Conservation (phyloP, 2,888 invertebrate genomes). For the Drosophila mayaguana region DNA sequence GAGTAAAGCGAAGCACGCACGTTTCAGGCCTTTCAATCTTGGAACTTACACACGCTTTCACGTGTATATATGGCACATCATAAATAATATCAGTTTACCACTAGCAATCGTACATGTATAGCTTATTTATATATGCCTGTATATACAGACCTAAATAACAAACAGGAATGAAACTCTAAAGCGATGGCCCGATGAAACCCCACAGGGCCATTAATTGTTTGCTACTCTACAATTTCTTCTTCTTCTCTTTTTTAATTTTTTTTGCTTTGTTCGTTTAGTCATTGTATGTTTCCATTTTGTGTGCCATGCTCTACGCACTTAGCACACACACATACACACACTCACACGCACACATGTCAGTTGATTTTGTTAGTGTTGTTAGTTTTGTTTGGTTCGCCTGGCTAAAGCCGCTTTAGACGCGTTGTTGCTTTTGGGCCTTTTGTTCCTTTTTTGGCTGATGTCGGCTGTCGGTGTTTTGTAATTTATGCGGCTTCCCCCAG, state of each 20-base stretch:
- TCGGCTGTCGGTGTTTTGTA: conserved; percentile 67
- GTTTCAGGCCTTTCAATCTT: neutral
- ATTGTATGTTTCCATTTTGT: conserved; percentile 49
- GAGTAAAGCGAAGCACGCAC: neutral
- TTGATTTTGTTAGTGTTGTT: conserved; percentile 44
- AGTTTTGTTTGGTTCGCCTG: conserved; percentile 65
- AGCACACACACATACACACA: conserved; percentile 30
- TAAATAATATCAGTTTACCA: conserved; percentile 24
- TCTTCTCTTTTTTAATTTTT: neutral
- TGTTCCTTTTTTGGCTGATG: conserved; percentile 58
- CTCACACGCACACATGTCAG: conserved; percentile 22
- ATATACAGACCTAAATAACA: conserved; percentile 34
- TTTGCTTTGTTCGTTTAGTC: conserved; percentile 25
- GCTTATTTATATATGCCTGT: neutral
- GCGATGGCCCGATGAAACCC: conserved; percentile 72
- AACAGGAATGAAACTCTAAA: conserved; percentile 43
- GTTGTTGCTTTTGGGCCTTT: conserved; percentile 58
- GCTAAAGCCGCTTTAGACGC: conserved; percentile 70
- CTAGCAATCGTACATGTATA: neutral
- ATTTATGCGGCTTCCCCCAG: conserved; percentile 77
- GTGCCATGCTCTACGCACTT: conserved; percentile 39
- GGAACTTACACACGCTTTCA: neutral
- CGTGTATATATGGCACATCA: neutral
- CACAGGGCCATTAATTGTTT: conserved; percentile 80
- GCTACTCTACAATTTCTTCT: conserved; percentile 57